These are phyloP conservation scores for Netelia melanura DNA, from an alignment of 2,888 invertebrate genomes.

Conservation along the genomic window DNA sequence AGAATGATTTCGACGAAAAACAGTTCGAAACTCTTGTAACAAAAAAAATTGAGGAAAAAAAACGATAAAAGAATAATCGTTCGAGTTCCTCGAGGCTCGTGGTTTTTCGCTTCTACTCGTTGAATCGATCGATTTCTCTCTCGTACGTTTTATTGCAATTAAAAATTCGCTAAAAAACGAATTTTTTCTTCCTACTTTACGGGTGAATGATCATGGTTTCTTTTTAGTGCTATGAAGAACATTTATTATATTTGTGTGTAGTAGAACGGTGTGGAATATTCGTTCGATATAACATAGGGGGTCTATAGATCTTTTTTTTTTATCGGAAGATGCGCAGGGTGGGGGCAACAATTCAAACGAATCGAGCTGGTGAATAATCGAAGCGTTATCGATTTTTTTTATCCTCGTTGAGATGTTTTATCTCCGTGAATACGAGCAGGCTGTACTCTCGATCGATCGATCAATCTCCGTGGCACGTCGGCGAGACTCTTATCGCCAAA, in stretches of 20 bases:
- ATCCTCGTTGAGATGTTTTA: constrained; percentile 16
- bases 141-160: background rate
- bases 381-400: constrained; percentile 25
- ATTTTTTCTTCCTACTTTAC: background rate
- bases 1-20: background rate
- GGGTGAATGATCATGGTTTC: background rate
- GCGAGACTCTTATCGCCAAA: constrained; percentile 4
- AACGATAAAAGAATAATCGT: background rate
- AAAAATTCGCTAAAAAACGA: background rate
- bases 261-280: too few species aligned
- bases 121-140: too few species aligned
- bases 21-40: background rate
- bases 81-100: too few species aligned
- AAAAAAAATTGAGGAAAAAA: background rate
- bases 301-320: background rate
- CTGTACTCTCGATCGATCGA: constrained; percentile 32
- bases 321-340: background rate
- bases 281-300: too few species aligned
- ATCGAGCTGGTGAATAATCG: constrained; percentile 45
- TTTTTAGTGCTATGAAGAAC: background rate
- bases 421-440: background rate
- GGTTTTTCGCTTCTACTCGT: too few species aligned
- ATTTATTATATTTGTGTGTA: background rate
- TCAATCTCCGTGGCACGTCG: constrained; percentile 44
- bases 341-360: constrained; percentile 19